phyloP scores from a whole-genome alignment of 2,888 invertebrate genomes.

The Xestia c-nigrum region DNA sequence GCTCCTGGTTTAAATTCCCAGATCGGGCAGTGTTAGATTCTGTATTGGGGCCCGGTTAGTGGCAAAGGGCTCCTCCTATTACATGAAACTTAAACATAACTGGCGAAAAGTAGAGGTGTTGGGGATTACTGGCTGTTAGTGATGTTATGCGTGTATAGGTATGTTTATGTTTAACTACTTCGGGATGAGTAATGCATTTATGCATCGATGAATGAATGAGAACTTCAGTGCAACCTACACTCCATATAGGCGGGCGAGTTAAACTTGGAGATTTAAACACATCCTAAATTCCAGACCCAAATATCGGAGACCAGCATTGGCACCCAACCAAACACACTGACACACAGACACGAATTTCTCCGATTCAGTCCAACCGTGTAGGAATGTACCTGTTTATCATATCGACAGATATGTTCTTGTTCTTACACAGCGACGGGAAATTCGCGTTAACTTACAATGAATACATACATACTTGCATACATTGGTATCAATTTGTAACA shows the following conservation, averaged over 20 bases:
- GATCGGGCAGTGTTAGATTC: background rate
- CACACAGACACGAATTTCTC: slow-evolving; percentile 64
- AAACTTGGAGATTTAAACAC: background rate
- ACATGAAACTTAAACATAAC: background rate
- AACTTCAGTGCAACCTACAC: background rate
- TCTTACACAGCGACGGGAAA: slow-evolving; percentile 23
- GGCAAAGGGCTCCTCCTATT: background rate
- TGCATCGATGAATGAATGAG: too few species aligned
- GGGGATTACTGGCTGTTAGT: background rate
- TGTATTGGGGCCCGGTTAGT: background rate
- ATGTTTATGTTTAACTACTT: background rate
- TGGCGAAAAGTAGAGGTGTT: background rate
- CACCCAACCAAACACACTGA: slow-evolving; percentile 53
- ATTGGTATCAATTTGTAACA: slow-evolving; percentile 15
- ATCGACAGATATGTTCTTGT: slow-evolving; percentile 7
- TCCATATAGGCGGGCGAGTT: background rate
- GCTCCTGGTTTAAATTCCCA: background rate
- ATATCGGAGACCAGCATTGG: slow-evolving; percentile 23
- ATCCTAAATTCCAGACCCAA: background rate
- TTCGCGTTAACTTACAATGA: slow-evolving; percentile 30
- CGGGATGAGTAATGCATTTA: background rate
- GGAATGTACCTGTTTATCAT: slow-evolving; percentile 47
- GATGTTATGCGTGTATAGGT: background rate
- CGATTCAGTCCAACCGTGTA: slow-evolving; percentile 48
- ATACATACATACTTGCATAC: slow-evolving; percentile 14